These are phyloP conservation scores for Eumacrocentrus americanus DNA, from an alignment of 2,888 invertebrate species.

Conservation along the genomic window DNA sequence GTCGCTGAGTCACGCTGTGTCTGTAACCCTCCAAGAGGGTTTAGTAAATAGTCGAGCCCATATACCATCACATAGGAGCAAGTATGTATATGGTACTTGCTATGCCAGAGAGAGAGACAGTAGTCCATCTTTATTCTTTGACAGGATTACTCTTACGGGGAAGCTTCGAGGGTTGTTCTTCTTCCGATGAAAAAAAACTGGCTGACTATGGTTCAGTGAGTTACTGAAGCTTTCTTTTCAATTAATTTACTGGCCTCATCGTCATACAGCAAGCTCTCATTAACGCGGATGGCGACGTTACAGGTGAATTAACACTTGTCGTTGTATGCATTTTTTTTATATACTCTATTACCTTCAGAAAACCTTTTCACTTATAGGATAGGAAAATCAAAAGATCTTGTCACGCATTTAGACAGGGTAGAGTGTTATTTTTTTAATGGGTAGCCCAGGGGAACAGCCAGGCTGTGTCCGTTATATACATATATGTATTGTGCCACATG, in stretches of 20 bases:
- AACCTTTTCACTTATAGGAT: background rate
- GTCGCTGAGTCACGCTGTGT: conserved; percentile 23
- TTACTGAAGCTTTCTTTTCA: conserved; percentile 14
- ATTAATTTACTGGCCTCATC: conserved; percentile 28
- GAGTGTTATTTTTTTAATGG: conserved; percentile 14
- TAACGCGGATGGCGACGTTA: too few species aligned
- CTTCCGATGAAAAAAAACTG: conserved; percentile 30
- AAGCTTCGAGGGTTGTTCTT: conserved; percentile 30
- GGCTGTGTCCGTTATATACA: background rate
- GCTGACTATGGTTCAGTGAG: background rate
- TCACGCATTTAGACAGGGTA: conserved; percentile 4
- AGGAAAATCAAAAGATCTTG: background rate
- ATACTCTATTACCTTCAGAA: too few species aligned
- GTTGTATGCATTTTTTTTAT: too few species aligned
- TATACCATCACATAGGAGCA: conserved; percentile 27
- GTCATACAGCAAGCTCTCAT: too few species aligned
- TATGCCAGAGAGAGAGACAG: conserved; percentile 20
- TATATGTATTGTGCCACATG: conserved; percentile 8
- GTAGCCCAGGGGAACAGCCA: conserved; percentile 38
- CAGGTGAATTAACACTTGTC: too few species aligned
- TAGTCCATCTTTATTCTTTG: conserved; percentile 34
- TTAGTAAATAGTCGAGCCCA: conserved; percentile 36
- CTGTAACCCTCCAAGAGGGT: conserved; percentile 22
- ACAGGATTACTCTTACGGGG: conserved; percentile 37
- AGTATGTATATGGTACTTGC: conserved; percentile 21